A percentile compares a stretch with the other conserved stretches of the same genome.
phyloP scores from a whole-genome alignment of 2,797 vertebrate species.

The Manis javanica region DNA sequence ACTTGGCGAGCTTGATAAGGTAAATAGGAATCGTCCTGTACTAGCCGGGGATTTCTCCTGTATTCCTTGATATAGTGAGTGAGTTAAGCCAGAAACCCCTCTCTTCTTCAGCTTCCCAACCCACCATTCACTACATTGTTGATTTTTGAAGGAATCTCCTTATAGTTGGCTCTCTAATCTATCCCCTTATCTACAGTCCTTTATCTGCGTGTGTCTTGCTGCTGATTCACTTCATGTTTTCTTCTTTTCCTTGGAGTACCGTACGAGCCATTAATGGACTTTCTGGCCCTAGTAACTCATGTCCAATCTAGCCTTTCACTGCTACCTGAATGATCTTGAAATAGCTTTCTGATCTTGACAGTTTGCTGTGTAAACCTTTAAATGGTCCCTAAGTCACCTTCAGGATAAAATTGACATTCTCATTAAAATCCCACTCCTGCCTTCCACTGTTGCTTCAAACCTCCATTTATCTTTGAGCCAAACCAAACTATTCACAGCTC shows the following conservation, averaged over 20 bases:
- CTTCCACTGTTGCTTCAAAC: background rate
- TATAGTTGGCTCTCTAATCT: background rate
- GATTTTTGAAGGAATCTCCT: background rate
- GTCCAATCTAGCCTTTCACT: background rate
- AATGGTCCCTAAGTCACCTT: background rate
- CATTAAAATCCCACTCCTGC: background rate
- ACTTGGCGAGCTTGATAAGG: background rate
- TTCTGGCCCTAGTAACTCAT: background rate
- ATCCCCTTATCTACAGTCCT: background rate
- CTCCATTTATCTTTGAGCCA: background rate
- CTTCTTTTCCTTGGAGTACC: background rate
- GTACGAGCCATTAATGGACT: background rate
- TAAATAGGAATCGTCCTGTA: background rate
- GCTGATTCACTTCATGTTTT: background rate
- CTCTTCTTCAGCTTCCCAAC: background rate
- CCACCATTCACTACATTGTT: background rate
- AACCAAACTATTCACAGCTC: background rate
- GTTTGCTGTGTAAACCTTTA: background rate
- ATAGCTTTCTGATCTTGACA: background rate
- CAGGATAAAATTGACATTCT: background rate
- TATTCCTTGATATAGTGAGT: background rate
- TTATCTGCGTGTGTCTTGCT: background rate
- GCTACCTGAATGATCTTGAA: constrained; percentile 26
- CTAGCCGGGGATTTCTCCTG: background rate
- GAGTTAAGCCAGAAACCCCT: background rate